phyloP scores from a whole-genome alignment of 2,888 invertebrate genomes.

The Andrena flavipes region DNA sequence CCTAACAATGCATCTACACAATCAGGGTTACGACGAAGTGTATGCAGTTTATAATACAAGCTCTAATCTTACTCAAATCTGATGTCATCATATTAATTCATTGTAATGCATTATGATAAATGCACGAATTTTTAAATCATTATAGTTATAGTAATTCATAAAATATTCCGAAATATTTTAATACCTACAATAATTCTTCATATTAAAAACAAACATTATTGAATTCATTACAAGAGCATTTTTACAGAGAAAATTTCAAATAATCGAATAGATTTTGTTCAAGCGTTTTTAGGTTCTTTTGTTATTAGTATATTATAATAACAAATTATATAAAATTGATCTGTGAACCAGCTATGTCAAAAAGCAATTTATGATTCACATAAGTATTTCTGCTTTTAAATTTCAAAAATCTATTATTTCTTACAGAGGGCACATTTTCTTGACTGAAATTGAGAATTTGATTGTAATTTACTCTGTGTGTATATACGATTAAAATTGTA shows the following conservation, averaged over 20 bases:
- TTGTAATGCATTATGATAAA: slow-evolving; percentile 25
- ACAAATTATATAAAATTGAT: not conserved
- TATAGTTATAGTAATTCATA: not conserved
- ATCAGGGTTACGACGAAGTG: not conserved
- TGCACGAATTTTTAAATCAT: not conserved
- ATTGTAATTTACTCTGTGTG: slow-evolving; percentile 3
- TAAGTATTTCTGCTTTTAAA: not conserved
- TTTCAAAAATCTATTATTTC: not conserved
- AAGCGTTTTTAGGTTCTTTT: not conserved
- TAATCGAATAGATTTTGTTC: slow-evolving; percentile 11
- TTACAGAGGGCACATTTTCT: not conserved
- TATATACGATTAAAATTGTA: slow-evolving; percentile 8
- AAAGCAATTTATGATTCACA: not conserved
- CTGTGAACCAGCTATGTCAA: not conserved
- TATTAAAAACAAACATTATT: not conserved
- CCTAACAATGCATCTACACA: slow-evolving; percentile 18
- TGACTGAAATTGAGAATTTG: not conserved
- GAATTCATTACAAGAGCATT: slow-evolving; percentile 16
- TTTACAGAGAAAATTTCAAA: not conserved
- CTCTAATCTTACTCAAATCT: not conserved
- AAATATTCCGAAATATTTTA: not conserved
- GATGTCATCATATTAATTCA: slow-evolving; percentile 10
- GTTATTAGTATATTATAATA: not conserved
- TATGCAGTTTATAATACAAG: not conserved
- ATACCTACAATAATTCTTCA: not conserved